These are phyloP conservation scores for Sakesphorus luctuosus DNA, from an alignment of 2,113 vertebrate genomes.

Conservation along the genomic window DNA sequence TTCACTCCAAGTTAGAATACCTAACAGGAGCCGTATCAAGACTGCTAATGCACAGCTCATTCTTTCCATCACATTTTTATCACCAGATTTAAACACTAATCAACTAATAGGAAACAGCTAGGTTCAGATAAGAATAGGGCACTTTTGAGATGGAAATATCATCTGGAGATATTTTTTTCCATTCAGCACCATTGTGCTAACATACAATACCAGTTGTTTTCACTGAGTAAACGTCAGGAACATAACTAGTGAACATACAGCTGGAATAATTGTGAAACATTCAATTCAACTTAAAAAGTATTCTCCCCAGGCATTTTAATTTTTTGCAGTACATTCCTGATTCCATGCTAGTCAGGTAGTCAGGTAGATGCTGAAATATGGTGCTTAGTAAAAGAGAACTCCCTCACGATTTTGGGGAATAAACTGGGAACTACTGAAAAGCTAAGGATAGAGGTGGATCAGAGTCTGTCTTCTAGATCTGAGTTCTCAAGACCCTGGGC, in stretches of 20 bases:
- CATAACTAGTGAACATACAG: not conserved
- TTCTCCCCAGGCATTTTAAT: not conserved
- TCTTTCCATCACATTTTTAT: slow-evolving; percentile 3
- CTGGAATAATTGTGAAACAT: not conserved
- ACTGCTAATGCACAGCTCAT: not conserved
- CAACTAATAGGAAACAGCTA: not conserved
- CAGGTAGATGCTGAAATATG: not conserved
- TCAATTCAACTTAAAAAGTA: not conserved
- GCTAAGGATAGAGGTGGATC: not conserved
- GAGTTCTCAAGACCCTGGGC: not conserved
- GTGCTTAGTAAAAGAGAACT: not conserved
- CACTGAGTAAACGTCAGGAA: not conserved
- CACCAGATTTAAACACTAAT: not conserved
- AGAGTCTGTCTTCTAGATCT: not conserved
- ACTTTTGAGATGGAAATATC: not conserved
- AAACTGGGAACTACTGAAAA: not conserved
- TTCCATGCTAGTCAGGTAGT: not conserved
- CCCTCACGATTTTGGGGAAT: not conserved
- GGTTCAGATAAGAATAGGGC: not conserved
- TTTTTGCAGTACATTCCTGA: not conserved
- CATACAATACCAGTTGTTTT: not conserved
- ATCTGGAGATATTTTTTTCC: not conserved
- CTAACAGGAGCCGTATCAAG: not conserved
- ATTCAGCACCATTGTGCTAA: not conserved
- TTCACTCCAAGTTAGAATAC: not conserved